Conservation (phyloP, 2,797 vertebrate genomes). For the Oreortyx pictus region DNA sequence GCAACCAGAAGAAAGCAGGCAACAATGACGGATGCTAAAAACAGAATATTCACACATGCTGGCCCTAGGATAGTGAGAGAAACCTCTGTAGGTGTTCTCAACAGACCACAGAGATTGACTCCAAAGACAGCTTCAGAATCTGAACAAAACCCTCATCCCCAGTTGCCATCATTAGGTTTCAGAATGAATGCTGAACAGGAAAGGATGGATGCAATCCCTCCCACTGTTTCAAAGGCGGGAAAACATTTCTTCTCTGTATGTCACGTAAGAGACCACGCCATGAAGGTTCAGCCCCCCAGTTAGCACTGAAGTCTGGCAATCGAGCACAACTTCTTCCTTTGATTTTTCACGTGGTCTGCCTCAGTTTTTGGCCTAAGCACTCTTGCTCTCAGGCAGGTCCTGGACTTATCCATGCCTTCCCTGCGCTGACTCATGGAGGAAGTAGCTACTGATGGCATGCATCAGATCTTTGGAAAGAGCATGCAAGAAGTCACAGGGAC, state of each 20-base stretch:
- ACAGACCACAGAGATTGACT: neutral
- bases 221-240: neutral
- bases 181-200: neutral
- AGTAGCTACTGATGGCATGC: rapidly evolving
- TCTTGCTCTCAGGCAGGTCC: neutral
- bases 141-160: neutral
- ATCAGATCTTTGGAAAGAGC: neutral
- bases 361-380: neutral
- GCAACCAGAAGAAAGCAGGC: neutral
- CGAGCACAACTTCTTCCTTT: neutral
- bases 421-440: neutral
- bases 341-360: neutral
- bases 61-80: neutral
- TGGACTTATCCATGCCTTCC: neutral
- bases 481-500: neutral
- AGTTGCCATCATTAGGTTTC: neutral
- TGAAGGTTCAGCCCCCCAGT: neutral
- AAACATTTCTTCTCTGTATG: neutral
- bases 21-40: neutral
- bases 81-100: neutral
- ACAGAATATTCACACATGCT: neutral
- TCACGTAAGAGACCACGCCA: neutral
- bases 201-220: neutral
- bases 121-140: neutral
- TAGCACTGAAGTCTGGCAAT: neutral